Evolutionary conservation across 2,797 vertebrate genomes (phyloP).

Genomic region (Enteromius unitaeniatus): DNA sequence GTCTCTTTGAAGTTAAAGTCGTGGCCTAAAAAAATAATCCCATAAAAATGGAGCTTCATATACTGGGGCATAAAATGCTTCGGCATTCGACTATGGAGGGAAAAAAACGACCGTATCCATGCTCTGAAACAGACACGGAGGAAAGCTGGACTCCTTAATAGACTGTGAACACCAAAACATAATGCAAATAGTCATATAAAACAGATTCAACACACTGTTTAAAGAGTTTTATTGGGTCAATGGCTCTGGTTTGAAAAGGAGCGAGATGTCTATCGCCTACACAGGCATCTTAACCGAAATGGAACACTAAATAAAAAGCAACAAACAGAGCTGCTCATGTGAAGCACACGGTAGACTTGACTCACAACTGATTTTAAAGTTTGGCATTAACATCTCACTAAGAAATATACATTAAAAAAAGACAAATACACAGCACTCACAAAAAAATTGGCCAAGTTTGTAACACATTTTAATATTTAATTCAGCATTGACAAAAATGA

Average conservation of each 20-base stretch:
- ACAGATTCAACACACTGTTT: neutral
- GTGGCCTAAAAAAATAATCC: slow-evolving; percentile 75
- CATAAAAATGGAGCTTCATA: slow-evolving; percentile 73
- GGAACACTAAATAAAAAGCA: neutral
- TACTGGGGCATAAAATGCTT: slow-evolving; percentile 76
- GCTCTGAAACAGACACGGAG: neutral
- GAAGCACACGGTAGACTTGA: neutral
- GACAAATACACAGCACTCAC: neutral
- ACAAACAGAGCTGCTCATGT: neutral
- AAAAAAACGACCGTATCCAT: neutral
- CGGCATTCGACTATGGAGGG: slow-evolving; percentile 47
- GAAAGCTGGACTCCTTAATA: neutral
- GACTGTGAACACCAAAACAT: neutral
- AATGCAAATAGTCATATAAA: neutral
- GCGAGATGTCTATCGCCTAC: neutral
- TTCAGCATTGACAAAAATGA: neutral
- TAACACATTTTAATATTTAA: neutral
- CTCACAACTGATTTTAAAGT: neutral
- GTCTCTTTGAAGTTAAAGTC: slow-evolving; percentile 76
- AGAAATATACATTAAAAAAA: neutral
- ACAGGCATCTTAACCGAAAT: neutral
- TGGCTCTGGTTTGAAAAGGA: neutral
- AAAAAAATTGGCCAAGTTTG: neutral
- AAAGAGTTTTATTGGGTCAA: neutral
- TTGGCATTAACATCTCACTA: neutral